Evolutionary conservation across 2,888 invertebrate genomes (phyloP), one percentile per base, ranked within the genome.

Genomic region (Sympetrum striolatum): DNA sequence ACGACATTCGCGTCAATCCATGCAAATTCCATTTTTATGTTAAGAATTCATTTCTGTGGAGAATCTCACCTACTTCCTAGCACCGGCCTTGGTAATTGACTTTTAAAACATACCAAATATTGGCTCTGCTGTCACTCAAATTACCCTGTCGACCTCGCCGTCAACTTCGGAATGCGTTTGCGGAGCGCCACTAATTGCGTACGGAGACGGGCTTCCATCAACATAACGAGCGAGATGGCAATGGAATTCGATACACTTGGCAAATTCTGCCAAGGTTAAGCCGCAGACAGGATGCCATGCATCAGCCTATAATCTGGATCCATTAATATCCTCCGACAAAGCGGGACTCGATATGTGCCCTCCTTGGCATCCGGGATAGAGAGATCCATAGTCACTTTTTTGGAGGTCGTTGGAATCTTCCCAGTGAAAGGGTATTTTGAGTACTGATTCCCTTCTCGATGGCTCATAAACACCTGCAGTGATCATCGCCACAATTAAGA

Each of bases 381-480:
- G 37, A 60, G 37, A 5, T 35, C 60, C 60, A 64, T n/a, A 35
- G 37, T 60, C 37, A 37, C 86, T 37, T 37, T 44, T 86, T 18
- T 86, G 86, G 86, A 86, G 86, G 86, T 60, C 86, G 12, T 8
- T 25, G 86, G 86, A 35, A 53, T 86, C 60, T 86, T 37, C 64
- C 22, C 18, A 60, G 86, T 86, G 64, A 86, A 86, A 86, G 86
- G 86, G 37, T 60, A 86, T 31, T 31, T 58, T 44, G 10, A 6
- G 10, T 53, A 5, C 53, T 18, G 53, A 53, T 18, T 3, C 18
- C 18, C 53, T 18, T 53, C 18, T 44, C 48, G 48, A 81, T 81
- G 81, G 48, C 53, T 82, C 53, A 53, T 15, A 53, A 53, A 15
- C 53, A 53, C 18, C 53, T 53, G 53, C 2, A 53, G 2, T 53